Evolutionary conservation across 2,113 vertebrate species (phyloP).

Genomic region (Macquaria australasica): DNA sequence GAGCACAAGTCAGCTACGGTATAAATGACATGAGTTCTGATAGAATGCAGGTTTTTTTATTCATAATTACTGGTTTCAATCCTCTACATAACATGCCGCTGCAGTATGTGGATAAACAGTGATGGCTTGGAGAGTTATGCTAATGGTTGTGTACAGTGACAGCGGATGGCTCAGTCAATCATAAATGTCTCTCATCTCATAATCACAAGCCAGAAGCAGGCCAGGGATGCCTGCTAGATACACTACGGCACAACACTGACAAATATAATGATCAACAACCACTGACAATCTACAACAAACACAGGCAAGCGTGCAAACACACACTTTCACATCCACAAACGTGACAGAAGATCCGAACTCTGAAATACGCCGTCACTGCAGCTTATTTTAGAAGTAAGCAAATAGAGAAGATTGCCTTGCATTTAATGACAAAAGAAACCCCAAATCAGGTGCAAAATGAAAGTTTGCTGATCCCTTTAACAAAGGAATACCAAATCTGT

Average conservation of each 20-base stretch:
- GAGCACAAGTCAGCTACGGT: conserved; percentile 37
- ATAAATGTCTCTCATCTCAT: conserved; percentile 78
- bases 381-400: conserved; percentile 56
- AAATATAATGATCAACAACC: conserved; percentile 74
- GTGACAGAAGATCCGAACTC: conserved; percentile 44
- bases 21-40: conserved; percentile 66
- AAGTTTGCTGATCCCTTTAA: conserved; percentile 66
- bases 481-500: conserved; percentile 67
- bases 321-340: conserved; percentile 35
- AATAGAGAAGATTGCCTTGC: conserved; percentile 43
- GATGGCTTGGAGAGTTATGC: conserved; percentile 66
- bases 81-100: conserved; percentile 37
- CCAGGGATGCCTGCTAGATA: conserved; percentile 73
- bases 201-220: conserved; percentile 77
- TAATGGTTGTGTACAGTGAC: conserved; percentile 77
- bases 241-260: conserved; percentile 58
- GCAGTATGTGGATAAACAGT: conserved; percentile 48
- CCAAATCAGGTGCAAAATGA: conserved; percentile 66
- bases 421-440: conserved; percentile 68
- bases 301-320: background rate
- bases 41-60: conserved; percentile 62
- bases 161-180: conserved; percentile 81
- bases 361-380: conserved; percentile 10
- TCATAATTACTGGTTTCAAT: conserved; percentile 73
- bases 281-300: conserved; percentile 49